Percentiles rank a stretch among this genome's conserved stretches.
phyloP scores from a whole-genome alignment of 2,888 invertebrate genomes.

The Geotrupes spiniger region DNA sequence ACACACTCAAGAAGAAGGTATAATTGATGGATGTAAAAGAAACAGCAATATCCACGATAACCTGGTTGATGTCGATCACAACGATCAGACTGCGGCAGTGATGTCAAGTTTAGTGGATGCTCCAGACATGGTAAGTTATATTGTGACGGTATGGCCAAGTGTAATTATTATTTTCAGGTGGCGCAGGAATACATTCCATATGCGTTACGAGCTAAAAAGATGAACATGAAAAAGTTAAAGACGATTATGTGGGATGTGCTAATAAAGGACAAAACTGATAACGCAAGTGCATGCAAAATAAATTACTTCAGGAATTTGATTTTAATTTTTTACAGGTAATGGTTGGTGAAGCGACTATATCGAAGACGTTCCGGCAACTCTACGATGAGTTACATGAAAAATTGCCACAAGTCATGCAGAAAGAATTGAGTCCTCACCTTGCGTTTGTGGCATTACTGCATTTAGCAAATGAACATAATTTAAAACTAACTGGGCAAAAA shows the following conservation, averaged over 20 bases:
- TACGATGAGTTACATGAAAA: slow-evolving; percentile 58
- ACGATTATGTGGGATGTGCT: slow-evolving; percentile 69
- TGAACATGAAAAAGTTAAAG: slow-evolving; percentile 83
- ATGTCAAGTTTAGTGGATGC: slow-evolving; percentile 6
- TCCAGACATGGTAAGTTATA: slow-evolving; percentile 12
- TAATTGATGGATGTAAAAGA: not conserved
- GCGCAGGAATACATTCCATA: slow-evolving; percentile 73
- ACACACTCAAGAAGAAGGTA: not conserved
- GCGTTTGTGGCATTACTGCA: slow-evolving; percentile 80
- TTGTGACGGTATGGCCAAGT: not conserved
- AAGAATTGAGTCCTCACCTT: slow-evolving; percentile 73
- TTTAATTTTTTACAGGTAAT: no score
- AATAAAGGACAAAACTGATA: slow-evolving; percentile 39
- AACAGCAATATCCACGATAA: not conserved
- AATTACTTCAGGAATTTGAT: no score
- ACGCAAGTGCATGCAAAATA: slow-evolving; percentile 38
- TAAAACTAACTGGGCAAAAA: slow-evolving; percentile 55
- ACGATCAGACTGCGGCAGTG: slow-evolving; percentile 6
- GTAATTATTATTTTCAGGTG: slow-evolving; percentile 51
- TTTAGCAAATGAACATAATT: slow-evolving; percentile 76
- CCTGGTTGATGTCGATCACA: not conserved
- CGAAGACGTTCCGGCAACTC: slow-evolving; percentile 53
- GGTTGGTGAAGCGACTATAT: no score
- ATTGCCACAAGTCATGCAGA: slow-evolving; percentile 61
- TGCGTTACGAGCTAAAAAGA: slow-evolving; percentile 78